These are phyloP conservation scores for Pandion haliaetus DNA, from an alignment of 2,113 vertebrate genomes.

Conservation along the genomic window DNA sequence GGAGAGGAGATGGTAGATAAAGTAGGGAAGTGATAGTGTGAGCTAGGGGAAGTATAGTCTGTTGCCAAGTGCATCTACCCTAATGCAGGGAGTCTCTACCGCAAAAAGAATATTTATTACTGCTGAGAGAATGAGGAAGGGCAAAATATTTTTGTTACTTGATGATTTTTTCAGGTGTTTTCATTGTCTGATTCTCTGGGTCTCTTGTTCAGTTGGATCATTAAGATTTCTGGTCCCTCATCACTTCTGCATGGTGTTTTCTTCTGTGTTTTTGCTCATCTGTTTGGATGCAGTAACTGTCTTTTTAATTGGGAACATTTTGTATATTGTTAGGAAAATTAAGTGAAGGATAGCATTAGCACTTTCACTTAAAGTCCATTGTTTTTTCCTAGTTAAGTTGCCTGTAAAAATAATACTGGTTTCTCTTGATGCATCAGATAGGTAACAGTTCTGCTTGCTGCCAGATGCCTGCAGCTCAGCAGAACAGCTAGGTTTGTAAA, in stretches of 20 bases:
- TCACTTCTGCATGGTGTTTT: neutral
- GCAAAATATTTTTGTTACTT: neutral
- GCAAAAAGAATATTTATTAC: neutral
- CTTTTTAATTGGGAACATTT: neutral
- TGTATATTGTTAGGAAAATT: neutral
- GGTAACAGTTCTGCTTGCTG: neutral
- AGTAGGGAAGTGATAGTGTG: neutral
- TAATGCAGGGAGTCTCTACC: neutral
- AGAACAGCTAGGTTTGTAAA: neutral
- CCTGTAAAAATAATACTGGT: neutral
- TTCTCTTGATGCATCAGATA: neutral
- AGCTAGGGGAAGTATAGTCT: neutral
- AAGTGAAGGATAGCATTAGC: neutral
- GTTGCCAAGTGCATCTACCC: neutral
- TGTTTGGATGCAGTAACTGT: neutral
- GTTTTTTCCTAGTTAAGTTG: neutral
- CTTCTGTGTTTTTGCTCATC: neutral
- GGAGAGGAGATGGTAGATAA: neutral
- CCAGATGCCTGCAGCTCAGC: neutral
- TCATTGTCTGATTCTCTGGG: neutral
- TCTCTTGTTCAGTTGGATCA: neutral
- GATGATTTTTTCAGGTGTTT: neutral
- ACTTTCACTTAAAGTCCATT: neutral
- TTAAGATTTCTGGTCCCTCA: neutral
- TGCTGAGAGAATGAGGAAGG: neutral